Conservation (phyloP, 2,113 vertebrate genomes). For the Cinclus cinclus region DNA sequence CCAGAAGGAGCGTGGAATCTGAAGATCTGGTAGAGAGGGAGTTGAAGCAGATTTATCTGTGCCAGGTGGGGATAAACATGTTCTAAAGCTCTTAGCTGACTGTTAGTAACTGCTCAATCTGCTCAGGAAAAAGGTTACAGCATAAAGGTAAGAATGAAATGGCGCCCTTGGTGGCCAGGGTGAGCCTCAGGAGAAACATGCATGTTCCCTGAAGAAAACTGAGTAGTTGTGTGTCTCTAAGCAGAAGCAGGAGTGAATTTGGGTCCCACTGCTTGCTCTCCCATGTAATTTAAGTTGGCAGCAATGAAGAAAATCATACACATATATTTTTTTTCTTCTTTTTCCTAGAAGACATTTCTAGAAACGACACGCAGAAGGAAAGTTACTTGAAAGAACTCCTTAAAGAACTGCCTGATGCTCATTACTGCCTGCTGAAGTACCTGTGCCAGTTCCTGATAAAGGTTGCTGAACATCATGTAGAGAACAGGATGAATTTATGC, state of each 20-base stretch:
- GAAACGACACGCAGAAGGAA: constrained; percentile 68
- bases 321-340: background rate
- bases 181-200: background rate
- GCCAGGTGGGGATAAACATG: background rate
- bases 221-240: background rate
- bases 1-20: background rate
- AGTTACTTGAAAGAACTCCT: constrained; percentile 77
- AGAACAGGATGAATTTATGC: constrained; percentile 87
- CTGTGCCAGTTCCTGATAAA: constrained; percentile 87
- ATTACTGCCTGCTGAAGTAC: constrained; percentile 86
- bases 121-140: background rate
- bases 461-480: constrained; percentile 81
- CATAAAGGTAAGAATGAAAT: background rate
- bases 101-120: background rate
- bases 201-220: background rate
- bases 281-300: background rate
- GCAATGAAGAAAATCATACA: background rate
- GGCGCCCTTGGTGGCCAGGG: background rate
- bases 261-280: background rate
- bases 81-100: background rate
- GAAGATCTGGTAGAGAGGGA: background rate
- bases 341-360: constrained; percentile 44
- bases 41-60: background rate
- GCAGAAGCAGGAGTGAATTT: background rate
- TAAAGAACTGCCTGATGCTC: constrained; percentile 80